Conservation (phyloP, 2,888 invertebrate genomes). For the Apocheima hispidaria region DNA sequence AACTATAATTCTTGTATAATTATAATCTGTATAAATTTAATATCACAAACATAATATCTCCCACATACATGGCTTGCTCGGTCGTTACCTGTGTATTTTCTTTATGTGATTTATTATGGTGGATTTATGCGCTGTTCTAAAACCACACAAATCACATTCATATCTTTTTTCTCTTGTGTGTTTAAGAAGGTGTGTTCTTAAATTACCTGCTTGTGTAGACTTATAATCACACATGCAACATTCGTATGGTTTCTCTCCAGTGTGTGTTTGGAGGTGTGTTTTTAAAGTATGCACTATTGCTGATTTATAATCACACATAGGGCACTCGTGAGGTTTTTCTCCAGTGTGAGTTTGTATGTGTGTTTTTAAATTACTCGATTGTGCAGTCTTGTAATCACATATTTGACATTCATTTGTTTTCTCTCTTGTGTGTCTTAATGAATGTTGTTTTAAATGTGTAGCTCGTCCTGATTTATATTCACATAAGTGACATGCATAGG, state of each 20-base stretch:
- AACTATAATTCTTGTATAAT: too few species aligned
- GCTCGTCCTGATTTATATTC: background rate
- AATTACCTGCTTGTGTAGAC: background rate
- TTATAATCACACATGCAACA: background rate
- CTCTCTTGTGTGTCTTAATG: background rate
- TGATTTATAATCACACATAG: background rate
- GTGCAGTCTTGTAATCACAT: background rate
- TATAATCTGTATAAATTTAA: too few species aligned
- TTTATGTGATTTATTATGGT: background rate
- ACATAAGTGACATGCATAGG: background rate
- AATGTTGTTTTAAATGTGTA: background rate
- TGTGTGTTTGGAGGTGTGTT: background rate
- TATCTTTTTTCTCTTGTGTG: background rate
- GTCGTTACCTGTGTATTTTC: background rate
- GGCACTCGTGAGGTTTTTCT: background rate
- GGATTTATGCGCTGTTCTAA: background rate
- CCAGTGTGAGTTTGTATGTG: background rate
- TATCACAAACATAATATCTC: background rate
- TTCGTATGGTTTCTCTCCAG: too few species aligned
- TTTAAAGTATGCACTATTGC: background rate
- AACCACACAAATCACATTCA: slow-evolving; percentile 6
- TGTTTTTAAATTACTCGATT: background rate
- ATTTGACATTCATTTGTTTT: background rate
- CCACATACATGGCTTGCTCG: background rate
- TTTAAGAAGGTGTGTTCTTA: background rate